Evolutionary conservation across 2,797 vertebrate genomes (phyloP).

Genomic region (Microctenopoma stevenorrisi): DNA sequence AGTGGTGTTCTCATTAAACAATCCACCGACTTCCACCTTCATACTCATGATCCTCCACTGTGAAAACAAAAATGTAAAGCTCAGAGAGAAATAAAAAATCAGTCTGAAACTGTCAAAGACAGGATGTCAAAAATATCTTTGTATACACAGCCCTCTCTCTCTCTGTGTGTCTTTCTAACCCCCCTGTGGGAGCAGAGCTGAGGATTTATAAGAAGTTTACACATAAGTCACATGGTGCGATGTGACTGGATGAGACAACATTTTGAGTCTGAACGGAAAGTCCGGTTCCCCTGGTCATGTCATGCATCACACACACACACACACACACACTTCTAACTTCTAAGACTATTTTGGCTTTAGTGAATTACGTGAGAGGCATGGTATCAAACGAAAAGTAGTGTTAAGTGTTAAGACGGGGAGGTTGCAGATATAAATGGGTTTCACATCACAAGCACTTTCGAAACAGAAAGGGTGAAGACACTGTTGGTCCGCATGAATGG

Average conservation of each 20-base stretch:
- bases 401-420: no score
- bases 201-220: constrained; percentile 1
- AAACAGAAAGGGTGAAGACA: neutral
- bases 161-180: neutral
- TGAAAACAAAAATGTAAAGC: constrained; percentile 15
- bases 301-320: no score
- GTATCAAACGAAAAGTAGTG: no score
- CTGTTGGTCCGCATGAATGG: neutral
- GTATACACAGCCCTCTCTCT: neutral
- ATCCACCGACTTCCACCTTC: constrained; percentile 47
- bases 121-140: neutral
- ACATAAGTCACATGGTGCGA: constrained; percentile 61
- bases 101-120: neutral
- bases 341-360: no score
- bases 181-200: neutral
- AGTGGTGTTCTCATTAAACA: constrained; percentile 49
- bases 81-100: constrained; percentile 11
- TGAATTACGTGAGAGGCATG: no score
- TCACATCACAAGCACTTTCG: neutral
- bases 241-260: constrained; percentile 64
- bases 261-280: constrained; percentile 21
- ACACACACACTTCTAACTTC: no score
- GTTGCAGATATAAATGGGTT: neutral
- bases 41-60: constrained; percentile 21
- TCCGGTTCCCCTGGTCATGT: constrained; percentile 5